Evolutionary conservation across 2,797 vertebrate species (phyloP).

Genomic region (Lophotriccus pileatus): DNA sequence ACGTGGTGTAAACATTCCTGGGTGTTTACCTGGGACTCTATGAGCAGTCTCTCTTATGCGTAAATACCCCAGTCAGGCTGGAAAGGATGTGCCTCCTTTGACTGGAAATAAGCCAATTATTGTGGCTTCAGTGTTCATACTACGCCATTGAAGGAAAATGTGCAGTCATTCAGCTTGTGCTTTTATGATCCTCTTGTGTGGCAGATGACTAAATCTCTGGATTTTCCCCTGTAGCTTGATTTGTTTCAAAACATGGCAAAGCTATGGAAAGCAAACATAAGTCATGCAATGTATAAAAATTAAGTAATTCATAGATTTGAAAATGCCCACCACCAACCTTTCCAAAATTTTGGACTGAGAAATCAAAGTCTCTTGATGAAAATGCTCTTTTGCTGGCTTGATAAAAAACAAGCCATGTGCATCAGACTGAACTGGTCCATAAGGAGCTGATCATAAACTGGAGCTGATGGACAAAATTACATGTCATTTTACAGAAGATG

Average conservation of each 20-base stretch:
- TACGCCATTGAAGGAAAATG: slow-evolving; percentile 34
- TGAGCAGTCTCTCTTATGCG: neutral
- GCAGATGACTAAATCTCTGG: slow-evolving; percentile 23
- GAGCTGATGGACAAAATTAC: neutral
- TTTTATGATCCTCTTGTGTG: slow-evolving; percentile 11
- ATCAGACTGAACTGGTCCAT: neutral
- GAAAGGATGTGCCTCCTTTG: neutral
- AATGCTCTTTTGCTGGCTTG: neutral
- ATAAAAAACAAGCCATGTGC: neutral
- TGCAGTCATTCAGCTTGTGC: slow-evolving; percentile 12
- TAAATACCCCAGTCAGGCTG: neutral
- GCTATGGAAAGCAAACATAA: slow-evolving; percentile 22
- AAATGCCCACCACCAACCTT: neutral
- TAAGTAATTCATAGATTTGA: neutral
- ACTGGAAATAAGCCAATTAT: neutral
- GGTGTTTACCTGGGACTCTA: neutral
- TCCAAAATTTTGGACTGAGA: neutral
- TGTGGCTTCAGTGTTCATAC: neutral
- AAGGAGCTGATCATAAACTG: neutral
- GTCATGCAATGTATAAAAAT: neutral
- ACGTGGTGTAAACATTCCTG: neutral
- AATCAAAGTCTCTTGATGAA: neutral
- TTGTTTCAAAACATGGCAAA: slow-evolving; percentile 26
- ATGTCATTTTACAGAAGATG: neutral
- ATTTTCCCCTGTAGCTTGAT: slow-evolving; percentile 28